These are phyloP conservation scores for Phasia obesa DNA, from an alignment of 2,888 invertebrate genomes.

Conservation along the genomic window DNA sequence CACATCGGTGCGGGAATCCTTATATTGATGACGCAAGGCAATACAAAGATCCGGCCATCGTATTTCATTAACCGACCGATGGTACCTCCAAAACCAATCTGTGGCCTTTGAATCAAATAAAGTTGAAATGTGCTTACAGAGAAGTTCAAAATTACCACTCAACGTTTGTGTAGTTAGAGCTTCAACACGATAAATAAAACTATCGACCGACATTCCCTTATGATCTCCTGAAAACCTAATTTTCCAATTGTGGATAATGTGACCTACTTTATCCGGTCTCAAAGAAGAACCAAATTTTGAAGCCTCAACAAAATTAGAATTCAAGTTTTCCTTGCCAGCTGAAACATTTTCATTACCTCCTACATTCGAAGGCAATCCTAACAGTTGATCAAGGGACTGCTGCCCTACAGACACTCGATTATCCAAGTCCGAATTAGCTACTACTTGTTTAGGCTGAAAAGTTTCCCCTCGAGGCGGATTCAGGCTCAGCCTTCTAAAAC, in stretches of 20 bases:
- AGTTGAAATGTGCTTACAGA: slow-evolving; percentile 38
- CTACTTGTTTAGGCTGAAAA: neutral
- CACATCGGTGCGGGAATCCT: slow-evolving; percentile 52
- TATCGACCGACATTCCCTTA: slow-evolving; percentile 30
- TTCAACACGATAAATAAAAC: slow-evolving; percentile 63
- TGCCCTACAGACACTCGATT: neutral
- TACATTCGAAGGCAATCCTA: slow-evolving; percentile 8
- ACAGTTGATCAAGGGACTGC: slow-evolving; percentile 1
- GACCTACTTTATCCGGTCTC: slow-evolving; percentile 24
- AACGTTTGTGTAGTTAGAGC: slow-evolving; percentile 47
- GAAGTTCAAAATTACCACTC: slow-evolving; percentile 31
- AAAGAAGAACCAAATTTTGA: neutral
- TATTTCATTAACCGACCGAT: slow-evolving; percentile 29
- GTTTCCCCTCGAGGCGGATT: neutral
- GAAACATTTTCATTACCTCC: neutral
- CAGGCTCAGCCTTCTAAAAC: neutral
- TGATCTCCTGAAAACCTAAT: slow-evolving; percentile 45
- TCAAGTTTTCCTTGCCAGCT: neutral
- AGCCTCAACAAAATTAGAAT: neutral
- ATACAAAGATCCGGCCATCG: slow-evolving; percentile 44
- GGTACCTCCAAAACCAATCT: slow-evolving; percentile 62
- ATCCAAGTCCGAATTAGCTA: neutral
- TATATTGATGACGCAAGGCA: slow-evolving; percentile 45
- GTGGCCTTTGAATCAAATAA: slow-evolving; percentile 54
- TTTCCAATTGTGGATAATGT: slow-evolving; percentile 43